Evolutionary conservation across 2,113 vertebrate genomes (phyloP).

Genomic region (Alethe castanea): DNA sequence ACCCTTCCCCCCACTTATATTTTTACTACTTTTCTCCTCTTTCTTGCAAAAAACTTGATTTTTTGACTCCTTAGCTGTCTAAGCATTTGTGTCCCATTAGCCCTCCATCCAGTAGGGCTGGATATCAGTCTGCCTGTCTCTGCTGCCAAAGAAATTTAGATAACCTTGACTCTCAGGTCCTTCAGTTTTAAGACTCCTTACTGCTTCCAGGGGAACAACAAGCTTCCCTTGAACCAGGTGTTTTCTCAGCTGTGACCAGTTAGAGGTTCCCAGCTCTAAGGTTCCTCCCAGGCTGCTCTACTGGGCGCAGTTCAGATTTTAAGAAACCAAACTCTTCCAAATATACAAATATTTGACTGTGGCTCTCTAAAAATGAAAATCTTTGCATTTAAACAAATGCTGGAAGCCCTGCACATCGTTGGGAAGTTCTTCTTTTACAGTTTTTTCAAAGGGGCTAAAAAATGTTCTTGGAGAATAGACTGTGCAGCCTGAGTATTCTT

Average conservation of each 20-base stretch:
- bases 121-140: background rate
- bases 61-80: background rate
- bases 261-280: background rate
- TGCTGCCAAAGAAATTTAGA: background rate
- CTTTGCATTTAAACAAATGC: constrained; percentile 51
- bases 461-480: background rate
- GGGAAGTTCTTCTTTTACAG: background rate
- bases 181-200: background rate
- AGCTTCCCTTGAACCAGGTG: background rate
- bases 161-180: background rate
- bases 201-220: background rate
- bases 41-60: background rate
- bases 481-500: background rate
- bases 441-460: background rate
- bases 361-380: constrained; percentile 27
- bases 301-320: background rate
- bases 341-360: constrained; percentile 6
- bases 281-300: background rate
- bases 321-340: background rate
- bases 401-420: background rate
- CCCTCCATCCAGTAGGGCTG: background rate
- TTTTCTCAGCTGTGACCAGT: background rate
- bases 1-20: accelerated
- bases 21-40: background rate
- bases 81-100: background rate